Conservation (phyloP, 1,140 invertebrate genomes). For the Phymastichus coffea region DNA sequence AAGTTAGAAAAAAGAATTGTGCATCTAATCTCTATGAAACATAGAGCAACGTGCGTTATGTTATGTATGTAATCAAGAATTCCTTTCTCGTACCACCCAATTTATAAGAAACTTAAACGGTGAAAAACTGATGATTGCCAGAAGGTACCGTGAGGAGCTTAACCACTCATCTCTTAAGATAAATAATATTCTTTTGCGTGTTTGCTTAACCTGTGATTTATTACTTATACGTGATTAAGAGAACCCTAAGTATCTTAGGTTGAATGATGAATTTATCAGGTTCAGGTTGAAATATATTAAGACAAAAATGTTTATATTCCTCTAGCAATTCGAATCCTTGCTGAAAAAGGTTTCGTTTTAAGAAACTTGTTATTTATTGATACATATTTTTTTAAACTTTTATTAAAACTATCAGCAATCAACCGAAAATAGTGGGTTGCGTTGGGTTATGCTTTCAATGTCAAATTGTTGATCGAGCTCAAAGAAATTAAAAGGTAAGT, state of each 20-base stretch:
- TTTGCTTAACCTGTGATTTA: slow-evolving; percentile 9
- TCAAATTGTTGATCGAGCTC: no score
- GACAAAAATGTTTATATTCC: slow-evolving; percentile 4
- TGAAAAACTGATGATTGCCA: neutral
- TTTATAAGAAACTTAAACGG: neutral
- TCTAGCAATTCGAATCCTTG: neutral
- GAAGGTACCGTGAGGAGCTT: neutral
- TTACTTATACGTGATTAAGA: neutral
- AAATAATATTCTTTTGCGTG: neutral
- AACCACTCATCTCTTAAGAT: slow-evolving; percentile 11
- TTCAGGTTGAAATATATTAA: neutral
- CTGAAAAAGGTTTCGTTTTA: neutral
- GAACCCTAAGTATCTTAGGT: neutral
- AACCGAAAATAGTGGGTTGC: no score
- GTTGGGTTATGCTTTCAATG: no score
- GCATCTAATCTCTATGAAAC: neutral
- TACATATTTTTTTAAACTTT: no score
- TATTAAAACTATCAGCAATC: no score
- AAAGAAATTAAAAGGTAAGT: no score
- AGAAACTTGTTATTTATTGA: no score
- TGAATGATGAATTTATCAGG: neutral
- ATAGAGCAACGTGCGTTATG: neutral
- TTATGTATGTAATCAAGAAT: slow-evolving; percentile 3
- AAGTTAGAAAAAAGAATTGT: neutral
- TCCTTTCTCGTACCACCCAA: neutral